Percentiles rank a stretch among this genome's conserved stretches.
These are phyloP conservation scores for Glossophaga mutica DNA, from an alignment of 2,797 vertebrate species.

Conservation along the genomic window DNA sequence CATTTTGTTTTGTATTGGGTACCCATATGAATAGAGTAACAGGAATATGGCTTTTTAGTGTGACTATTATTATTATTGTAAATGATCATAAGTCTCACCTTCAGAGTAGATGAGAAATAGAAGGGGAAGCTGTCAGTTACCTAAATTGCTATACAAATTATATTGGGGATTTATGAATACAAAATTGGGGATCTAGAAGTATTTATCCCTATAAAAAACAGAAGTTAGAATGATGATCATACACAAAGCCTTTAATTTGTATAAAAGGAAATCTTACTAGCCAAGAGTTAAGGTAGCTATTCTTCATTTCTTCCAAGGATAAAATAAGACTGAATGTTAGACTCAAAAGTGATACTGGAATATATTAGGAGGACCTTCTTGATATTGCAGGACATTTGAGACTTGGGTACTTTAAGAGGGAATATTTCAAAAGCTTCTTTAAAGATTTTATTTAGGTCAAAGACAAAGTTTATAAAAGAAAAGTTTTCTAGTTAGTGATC, in stretches of 20 bases:
- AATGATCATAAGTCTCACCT: background rate
- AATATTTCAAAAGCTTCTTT: background rate
- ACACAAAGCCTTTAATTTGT: background rate
- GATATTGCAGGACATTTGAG: background rate
- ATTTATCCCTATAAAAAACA: background rate
- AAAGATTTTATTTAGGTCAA: conserved; percentile 9
- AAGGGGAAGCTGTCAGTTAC: background rate
- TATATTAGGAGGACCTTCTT: background rate
- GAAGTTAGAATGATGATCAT: background rate
- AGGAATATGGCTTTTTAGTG: background rate
- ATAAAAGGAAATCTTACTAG: background rate
- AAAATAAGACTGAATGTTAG: conserved; percentile 4
- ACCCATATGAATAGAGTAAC: background rate
- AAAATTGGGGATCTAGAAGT: background rate
- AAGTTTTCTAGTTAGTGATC: background rate
- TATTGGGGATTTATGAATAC: background rate
- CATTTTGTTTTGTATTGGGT: background rate
- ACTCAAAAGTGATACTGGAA: background rate
- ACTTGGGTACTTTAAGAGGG: background rate
- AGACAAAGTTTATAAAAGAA: conserved; percentile 19
- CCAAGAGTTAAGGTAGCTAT: background rate
- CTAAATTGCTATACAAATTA: conserved; percentile 7
- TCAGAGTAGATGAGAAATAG: conserved; percentile 2
- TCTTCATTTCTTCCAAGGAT: background rate
- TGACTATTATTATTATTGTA: background rate